Percentiles rank a stretch among this genome's conserved stretches.
Conservation (phyloP, 1,140 invertebrate genomes). For the Littorina saxatilis region DNA sequence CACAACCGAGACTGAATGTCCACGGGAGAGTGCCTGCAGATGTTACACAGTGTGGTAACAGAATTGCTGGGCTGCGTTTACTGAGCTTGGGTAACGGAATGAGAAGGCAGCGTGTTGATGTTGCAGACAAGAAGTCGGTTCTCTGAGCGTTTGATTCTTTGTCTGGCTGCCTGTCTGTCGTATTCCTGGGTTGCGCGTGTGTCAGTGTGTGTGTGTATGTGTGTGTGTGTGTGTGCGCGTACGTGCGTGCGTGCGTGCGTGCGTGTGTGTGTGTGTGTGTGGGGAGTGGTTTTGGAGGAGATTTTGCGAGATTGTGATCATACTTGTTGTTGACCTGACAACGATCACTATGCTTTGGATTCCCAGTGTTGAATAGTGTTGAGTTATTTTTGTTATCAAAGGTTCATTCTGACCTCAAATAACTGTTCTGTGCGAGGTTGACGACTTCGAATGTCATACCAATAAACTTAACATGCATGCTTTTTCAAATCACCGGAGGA, state of each 20-base stretch:
- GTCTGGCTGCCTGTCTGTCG: neutral
- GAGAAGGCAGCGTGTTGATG: too few species aligned
- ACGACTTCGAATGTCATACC: too few species aligned
- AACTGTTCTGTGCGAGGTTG: too few species aligned
- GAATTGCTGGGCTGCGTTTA: neutral
- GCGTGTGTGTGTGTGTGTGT: conserved; percentile 22
- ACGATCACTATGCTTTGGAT: too few species aligned
- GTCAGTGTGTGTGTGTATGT: neutral
- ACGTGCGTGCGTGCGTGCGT: conserved; percentile 6
- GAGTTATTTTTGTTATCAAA: too few species aligned
- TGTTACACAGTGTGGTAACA: neutral
- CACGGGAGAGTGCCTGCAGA: neutral
- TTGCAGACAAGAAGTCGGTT: too few species aligned
- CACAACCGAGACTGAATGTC: neutral
- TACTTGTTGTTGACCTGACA: too few species aligned
- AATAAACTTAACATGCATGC: too few species aligned
- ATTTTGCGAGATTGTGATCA: too few species aligned
- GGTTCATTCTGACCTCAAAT: too few species aligned
- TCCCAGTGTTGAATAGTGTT: too few species aligned
- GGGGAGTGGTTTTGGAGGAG: neutral
- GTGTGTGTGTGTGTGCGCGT: neutral
- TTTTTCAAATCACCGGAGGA: too few species aligned
- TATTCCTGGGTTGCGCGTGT: neutral
- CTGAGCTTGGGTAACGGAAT: neutral
- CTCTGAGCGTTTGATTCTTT: neutral